Base-by-base conservation (phyloP, 2,888 invertebrate genomes). In the Acanthosoma haemorrhoidale region DNA sequence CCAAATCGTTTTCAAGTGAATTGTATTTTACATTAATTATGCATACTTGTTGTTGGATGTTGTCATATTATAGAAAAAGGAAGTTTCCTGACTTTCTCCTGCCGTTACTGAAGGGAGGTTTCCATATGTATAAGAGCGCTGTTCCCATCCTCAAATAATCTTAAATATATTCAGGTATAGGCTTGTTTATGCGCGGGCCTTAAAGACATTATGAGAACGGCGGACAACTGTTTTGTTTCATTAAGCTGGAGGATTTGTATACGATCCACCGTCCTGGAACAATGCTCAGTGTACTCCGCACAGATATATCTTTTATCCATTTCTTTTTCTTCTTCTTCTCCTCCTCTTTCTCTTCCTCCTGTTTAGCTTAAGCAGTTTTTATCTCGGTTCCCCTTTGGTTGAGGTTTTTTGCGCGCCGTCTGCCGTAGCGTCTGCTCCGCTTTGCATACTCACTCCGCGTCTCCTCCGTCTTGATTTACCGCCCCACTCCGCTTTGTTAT, bases 181-280 rank as follows among this genome's bases (percentile, higher is more conserved):
- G n/a, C 18, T 25, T 51, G 51, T 43, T 43, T 43, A 43, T 25
- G 25, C n/a, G n/a, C 51, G 2, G 25, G 8, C 51, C 25, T 25
- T 25, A n/a, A 51, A 25, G 51, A 51, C 51, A 51, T 51, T 51
- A 51, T 51, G 51, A 51, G 51, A 51, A 25, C n/a, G 25, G 4
- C 51, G 51, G 25, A 51, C 51, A 51, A 51, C 51, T 51, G 51
- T 51, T 51, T 25, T 51, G 51, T 51, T 51, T 51, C 51, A 51
- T 51, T 51, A 51, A 51, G 25, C n/a, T n/a, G 51, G 13, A 13
- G 51, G 51, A 51, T 51, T 51, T 51, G 51, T 51, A 51, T 51
- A 51, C 25, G 11, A 13, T 21, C n/a, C 5, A 13, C 51, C 25
- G 25, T 25, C n/a, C n/a, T n/a, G 29, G 51, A 51, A 51, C 51